A percentile compares a stretch with the other conserved stretches of the same genome.
Conservation (phyloP, 2,113 vertebrate species). For the Grallaria varia region DNA sequence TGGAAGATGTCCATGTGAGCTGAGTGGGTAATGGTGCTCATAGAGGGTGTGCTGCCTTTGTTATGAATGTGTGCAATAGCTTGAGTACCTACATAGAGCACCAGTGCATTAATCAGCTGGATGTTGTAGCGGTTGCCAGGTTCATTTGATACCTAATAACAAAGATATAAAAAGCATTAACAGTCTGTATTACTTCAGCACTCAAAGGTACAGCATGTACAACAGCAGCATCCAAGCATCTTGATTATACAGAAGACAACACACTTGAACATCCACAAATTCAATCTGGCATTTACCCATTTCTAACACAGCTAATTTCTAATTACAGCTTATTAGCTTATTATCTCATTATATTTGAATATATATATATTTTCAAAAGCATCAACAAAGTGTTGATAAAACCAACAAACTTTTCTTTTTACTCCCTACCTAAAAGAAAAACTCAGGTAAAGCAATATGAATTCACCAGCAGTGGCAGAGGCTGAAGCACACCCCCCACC, state of each 20-base stretch:
- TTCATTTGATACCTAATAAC: slow-evolving; percentile 91
- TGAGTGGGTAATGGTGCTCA: slow-evolving; percentile 99
- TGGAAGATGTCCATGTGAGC: slow-evolving; percentile 99
- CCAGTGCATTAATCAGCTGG: slow-evolving; percentile 97
- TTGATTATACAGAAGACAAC: not conserved
- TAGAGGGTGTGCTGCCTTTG: slow-evolving; percentile 98
- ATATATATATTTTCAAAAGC: not conserved
- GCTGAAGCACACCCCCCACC: rapidly evolving
- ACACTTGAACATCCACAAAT: not conserved
- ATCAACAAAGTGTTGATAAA: not conserved
- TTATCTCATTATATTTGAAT: not conserved
- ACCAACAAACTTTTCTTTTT: not conserved
- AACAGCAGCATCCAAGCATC: not conserved
- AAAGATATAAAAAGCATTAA: not conserved
- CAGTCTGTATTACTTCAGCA: not conserved
- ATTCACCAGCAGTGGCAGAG: not conserved
- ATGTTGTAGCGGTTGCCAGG: slow-evolving; percentile 99
- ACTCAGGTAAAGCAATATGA: not conserved
- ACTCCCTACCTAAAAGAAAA: not conserved
- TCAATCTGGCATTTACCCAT: not conserved
- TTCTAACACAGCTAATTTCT: not conserved
- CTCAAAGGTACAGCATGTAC: not conserved
- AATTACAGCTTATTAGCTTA: rapidly evolving
- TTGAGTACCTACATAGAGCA: slow-evolving; percentile 97
- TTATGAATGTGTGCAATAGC: slow-evolving; percentile 99